Conservation (phyloP, 2,888 invertebrate genomes). For the Nomada flava region DNA sequence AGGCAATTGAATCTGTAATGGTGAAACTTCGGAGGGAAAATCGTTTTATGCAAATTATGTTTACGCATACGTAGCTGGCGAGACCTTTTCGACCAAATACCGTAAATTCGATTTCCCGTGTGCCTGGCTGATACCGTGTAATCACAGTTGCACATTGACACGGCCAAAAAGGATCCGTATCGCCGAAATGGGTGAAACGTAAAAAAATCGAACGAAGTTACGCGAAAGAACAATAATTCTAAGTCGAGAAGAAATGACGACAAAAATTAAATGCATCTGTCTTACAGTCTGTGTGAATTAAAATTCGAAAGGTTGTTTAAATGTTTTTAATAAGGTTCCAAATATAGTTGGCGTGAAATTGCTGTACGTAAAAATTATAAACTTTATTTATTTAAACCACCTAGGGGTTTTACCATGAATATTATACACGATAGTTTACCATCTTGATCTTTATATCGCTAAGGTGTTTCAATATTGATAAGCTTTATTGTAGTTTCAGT, state of each 20-base stretch:
- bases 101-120: constrained; percentile 18
- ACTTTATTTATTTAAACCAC: too few species aligned
- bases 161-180: neutral
- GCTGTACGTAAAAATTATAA: too few species aligned
- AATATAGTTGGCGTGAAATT: too few species aligned
- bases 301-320: too few species aligned
- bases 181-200: neutral
- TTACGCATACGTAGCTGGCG: constrained; percentile 22
- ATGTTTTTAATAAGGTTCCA: too few species aligned
- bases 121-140: neutral
- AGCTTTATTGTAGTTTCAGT: too few species aligned
- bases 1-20: constrained; percentile 32
- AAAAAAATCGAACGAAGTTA: neutral
- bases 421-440: too few species aligned
- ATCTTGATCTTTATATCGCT: too few species aligned
- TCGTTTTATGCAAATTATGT: constrained; percentile 43
- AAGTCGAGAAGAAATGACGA: neutral
- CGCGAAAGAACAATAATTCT: neutral
- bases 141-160: neutral
- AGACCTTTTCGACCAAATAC: constrained; percentile 8
- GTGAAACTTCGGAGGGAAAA: constrained; percentile 33
- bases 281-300: too few species aligned
- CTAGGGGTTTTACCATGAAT: too few species aligned
- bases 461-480: too few species aligned
- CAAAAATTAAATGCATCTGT: neutral